These are phyloP conservation scores for Oncorhynchus clarkii DNA, from an alignment of 2,113 vertebrate species.

Conservation along the genomic window DNA sequence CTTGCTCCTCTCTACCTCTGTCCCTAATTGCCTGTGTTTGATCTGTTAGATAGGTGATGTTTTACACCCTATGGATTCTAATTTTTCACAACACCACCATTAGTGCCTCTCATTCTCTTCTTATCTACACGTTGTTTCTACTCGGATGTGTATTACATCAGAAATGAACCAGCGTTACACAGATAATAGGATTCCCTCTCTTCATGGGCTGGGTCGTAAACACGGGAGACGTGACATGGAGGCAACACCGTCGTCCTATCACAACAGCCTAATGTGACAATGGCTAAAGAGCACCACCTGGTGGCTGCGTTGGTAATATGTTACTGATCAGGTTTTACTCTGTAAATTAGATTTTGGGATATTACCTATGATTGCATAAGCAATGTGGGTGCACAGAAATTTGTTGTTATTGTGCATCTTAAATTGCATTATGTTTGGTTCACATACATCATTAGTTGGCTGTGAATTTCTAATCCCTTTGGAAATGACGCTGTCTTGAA, in stretches of 20 bases:
- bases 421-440: neutral
- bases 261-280: neutral
- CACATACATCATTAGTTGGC: neutral
- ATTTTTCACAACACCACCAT: neutral
- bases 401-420: neutral
- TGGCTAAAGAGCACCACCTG: constrained; percentile 56
- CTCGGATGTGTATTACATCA: neutral
- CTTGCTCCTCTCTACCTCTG: neutral
- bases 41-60: neutral
- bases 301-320: constrained; percentile 27
- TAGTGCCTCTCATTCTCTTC: neutral
- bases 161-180: constrained; percentile 19
- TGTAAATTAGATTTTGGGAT: too few species aligned
- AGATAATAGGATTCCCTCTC: constrained; percentile 51
- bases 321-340: neutral
- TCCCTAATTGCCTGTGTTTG: neutral
- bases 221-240: constrained; percentile 43
- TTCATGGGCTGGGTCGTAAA: constrained; percentile 38
- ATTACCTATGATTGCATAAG: constrained; percentile 31
- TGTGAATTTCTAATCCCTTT: neutral
- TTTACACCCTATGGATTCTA: neutral
- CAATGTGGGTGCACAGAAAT: neutral
- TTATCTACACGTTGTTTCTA: too few species aligned
- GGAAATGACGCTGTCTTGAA: neutral
- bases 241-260: constrained; percentile 10